Evolutionary conservation across 2,888 invertebrate genomes (phyloP), one percentile per base, ranked within the genome.

Genomic region (Prosapia bicincta): DNA sequence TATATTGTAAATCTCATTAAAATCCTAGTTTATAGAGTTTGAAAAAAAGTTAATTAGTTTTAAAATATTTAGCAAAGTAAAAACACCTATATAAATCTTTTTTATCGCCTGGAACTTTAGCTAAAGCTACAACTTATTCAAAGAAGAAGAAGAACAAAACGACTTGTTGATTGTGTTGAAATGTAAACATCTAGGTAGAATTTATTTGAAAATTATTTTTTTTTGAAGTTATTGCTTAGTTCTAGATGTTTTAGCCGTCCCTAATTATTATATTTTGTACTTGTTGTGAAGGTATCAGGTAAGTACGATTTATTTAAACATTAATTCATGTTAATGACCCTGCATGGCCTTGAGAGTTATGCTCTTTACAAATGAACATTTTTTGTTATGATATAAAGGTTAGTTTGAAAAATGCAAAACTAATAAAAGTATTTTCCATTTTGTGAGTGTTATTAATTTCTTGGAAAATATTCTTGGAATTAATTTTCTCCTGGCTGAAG

Each of bases 151-250:
- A 54, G 20, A 54, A 54, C 54, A 20, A 54, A 54, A 54, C 54
- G 54, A 54, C 54, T 54, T 54, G 54, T 54, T 54, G 54, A 54
- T 54, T 54, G 54, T 54, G 54, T 54, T 54, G 54, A 54, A 54
- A 54, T 54, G 54, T 54, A 54, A 54, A 54, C 54, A 54, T 54
- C 20, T 54, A 54, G n/a, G 20, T 54, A 20, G 54, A 54, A 54
- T 54, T 54, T 54, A 20, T 54, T 54, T 54, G 20, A 54, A 54
- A 20, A 20, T 54, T 54, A 54, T 54, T n/a, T 54, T 54, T 20
- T 3, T 20, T 6, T 20, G 20, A 54, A 54, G 20, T 54, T 10
- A 54, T 54, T 3, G 54, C 20, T 54, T 54, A 54, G 54, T 54
- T 54, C 1, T 54, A 54, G 20, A 6, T 54, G 54, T 54, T 54